Conservation (phyloP, 1,140 invertebrate species). For the Aethina tumida region DNA sequence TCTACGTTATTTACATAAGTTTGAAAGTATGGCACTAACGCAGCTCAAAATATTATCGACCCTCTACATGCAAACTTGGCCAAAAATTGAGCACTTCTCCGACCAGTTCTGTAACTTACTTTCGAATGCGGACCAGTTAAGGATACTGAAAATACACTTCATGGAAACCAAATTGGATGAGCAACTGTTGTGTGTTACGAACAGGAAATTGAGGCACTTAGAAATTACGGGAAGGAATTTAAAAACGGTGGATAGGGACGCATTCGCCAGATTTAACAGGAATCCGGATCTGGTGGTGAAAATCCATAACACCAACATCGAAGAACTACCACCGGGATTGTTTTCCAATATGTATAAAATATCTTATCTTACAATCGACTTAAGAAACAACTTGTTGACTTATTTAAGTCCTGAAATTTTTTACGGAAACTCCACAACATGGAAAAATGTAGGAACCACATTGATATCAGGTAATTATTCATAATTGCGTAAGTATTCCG, state of each 20-base stretch:
- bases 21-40: conserved; percentile 55
- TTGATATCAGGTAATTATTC: conserved; percentile 55
- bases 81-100: conserved; percentile 49
- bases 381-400: conserved; percentile 70
- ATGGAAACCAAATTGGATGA: conserved; percentile 57
- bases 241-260: conserved; percentile 55
- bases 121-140: conserved; percentile 41
- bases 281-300: conserved; percentile 61
- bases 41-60: conserved; percentile 49
- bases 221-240: conserved; percentile 67
- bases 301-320: conserved; percentile 64
- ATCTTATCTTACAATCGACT: conserved; percentile 69
- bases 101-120: conserved; percentile 49
- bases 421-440: conserved; percentile 71
- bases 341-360: conserved; percentile 66
- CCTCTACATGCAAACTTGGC: conserved; percentile 54
- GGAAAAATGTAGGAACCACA: conserved; percentile 74
- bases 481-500: too few relatives aligned
- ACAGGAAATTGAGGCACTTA: conserved; percentile 64
- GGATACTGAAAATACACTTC: conserved; percentile 46
- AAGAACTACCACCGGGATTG: conserved; percentile 64
- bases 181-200: conserved; percentile 61
- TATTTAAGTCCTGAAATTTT: conserved; percentile 70
- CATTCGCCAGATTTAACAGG: conserved; percentile 52
- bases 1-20: conserved; percentile 47